Conservation (phyloP, 2,888 invertebrate genomes). For the Dynastes tityus region DNA sequence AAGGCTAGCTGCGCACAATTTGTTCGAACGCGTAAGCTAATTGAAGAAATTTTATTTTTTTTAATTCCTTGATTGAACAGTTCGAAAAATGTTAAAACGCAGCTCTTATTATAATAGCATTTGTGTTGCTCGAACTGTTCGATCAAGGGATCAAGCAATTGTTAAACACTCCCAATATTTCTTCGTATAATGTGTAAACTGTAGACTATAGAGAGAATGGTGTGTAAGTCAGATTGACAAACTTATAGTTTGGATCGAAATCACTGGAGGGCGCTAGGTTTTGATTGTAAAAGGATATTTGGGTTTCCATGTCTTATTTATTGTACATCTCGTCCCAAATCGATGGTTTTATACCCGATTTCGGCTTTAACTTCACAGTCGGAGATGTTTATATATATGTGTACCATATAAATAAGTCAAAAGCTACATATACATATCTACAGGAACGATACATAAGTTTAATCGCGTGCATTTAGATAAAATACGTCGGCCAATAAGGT, state of each 20-base stretch:
- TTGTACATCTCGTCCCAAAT: slow-evolving; percentile 20
- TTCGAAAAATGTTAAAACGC: too few species aligned
- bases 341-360: slow-evolving; percentile 36
- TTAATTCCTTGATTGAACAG: too few species aligned
- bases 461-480: slow-evolving; percentile 46
- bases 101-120: too few species aligned
- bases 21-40: too few species aligned
- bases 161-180: too few species aligned
- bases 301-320: neutral
- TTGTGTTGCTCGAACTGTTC: too few species aligned
- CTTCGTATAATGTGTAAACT: too few species aligned
- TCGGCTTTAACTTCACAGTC: slow-evolving; percentile 32
- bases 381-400: slow-evolving; percentile 19
- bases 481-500: neutral
- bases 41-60: too few species aligned
- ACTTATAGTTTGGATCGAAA: neutral
- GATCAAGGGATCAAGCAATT: too few species aligned
- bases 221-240: too few species aligned
- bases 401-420: slow-evolving; percentile 37
- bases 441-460: slow-evolving; percentile 17
- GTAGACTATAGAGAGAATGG: too few species aligned
- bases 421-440: slow-evolving; percentile 1
- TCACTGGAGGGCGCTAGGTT: slow-evolving; percentile 1
- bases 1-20: too few species aligned
- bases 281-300: neutral